Percentiles rank a stretch among this genome's conserved stretches.
phyloP scores from a whole-genome alignment of 2,797 vertebrate genomes.

The Typhlichthys subterraneus region DNA sequence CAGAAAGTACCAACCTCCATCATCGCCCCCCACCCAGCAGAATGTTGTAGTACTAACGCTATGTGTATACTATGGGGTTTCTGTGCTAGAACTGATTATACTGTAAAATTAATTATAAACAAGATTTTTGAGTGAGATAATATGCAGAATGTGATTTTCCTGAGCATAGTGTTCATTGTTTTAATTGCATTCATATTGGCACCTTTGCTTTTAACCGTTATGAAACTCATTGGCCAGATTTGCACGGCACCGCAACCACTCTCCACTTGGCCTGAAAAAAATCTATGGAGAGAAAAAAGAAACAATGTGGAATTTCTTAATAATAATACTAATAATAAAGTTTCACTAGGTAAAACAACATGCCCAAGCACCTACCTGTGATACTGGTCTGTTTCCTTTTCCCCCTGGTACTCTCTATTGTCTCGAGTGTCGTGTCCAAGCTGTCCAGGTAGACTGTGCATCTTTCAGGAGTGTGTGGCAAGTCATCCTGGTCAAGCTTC shows the following conservation, averaged over 20 bases:
- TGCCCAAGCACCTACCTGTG: constrained; percentile 74
- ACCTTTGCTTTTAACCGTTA: constrained; percentile 23
- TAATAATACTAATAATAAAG: not conserved
- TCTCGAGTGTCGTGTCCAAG: constrained; percentile 58
- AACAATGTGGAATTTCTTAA: not conserved
- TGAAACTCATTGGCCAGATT: constrained; percentile 78
- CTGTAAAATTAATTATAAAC: constrained; percentile 1
- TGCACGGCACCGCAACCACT: constrained; percentile 67
- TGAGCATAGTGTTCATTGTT: constrained; percentile 42
- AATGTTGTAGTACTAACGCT: too few relatives aligned
- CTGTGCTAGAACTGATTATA: constrained; percentile 41
- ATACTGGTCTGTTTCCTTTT: constrained; percentile 90
- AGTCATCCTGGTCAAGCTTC: constrained; percentile 64
- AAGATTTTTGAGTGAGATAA: not conserved
- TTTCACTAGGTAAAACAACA: not conserved
- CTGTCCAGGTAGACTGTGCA: constrained; percentile 13
- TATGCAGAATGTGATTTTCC: constrained; percentile 30
- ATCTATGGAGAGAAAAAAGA: constrained; percentile 76
- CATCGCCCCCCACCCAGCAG: too few relatives aligned
- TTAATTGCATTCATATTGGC: not conserved
- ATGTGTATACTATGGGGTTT: not conserved
- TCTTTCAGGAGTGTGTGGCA: constrained; percentile 46
- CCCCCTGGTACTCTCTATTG: constrained; percentile 28
- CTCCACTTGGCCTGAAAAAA: constrained; percentile 88
- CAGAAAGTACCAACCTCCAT: constrained; percentile 19